Evolutionary conservation across 2,888 invertebrate genomes (phyloP), one percentile per base, ranked within the genome.

Genomic region (Tetheella fluctuosa): DNA sequence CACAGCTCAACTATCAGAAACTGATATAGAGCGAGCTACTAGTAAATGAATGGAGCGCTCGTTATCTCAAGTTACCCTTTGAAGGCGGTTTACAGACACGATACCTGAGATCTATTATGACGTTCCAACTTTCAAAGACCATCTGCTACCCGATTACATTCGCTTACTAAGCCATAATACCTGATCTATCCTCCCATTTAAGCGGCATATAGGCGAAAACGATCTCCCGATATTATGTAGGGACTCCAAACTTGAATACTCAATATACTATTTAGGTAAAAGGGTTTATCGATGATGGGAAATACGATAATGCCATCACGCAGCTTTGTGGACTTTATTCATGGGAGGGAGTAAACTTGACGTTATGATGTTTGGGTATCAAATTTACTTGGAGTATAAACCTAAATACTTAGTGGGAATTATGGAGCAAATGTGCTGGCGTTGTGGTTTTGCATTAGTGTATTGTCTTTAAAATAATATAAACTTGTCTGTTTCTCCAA

Each of bases 211-310:
- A 65, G 57, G 61, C 64, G 67, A 65, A 67, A 70, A 70, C 64
- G 70, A 70, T 72, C 77, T 61, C 60, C 71, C 67, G 74, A 79
- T 75, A 80, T 76, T 76, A 78, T 74, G 72, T 74, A 68, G 73
- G 73, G 76, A 70, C 68, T 71, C 67, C 64, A 48, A 73, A 74
- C 75, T 81, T 84, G 84, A 85, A 84, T 85, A 82, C 80, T 79
- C 84, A 84, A 84, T 87, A 80, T 64, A 85, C 83, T 83, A 82
- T 89, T 88, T 86, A 84, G 83, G 83, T 85, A 81, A 88, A 89
- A 89, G 88, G 89, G 88, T 87, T 88, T 87, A 90, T 86, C 85
- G 83, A 71, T 74, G 83, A 84, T 83, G 74, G 81, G 79, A 79
- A 80, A 76, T 78, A 78, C 77, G 85, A 88, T 89, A 84, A 83